phyloP scores from a whole-genome alignment of 2,113 vertebrate genomes.

The Gymnobelideus leadbeateri region DNA sequence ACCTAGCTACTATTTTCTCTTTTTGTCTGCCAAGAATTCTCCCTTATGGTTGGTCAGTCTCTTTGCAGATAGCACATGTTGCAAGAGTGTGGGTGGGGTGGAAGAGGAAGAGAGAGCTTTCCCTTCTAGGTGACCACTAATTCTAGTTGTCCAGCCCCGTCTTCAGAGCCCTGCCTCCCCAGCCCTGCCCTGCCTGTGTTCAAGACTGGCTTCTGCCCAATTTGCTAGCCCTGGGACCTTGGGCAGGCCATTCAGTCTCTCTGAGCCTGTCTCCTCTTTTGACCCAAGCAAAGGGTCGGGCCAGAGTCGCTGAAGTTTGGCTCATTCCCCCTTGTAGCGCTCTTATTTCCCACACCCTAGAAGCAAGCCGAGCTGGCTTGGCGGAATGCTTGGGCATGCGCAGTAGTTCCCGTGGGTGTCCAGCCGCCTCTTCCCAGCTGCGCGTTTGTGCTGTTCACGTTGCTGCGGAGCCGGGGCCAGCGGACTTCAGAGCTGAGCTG shows the following conservation, averaged over 20 bases:
- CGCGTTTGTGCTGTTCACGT: slow-evolving; percentile 45
- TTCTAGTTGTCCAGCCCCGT: too few species aligned
- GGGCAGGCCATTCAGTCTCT: background rate
- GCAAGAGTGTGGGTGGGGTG: background rate
- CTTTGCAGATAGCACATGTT: background rate
- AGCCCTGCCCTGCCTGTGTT: fast-evolving
- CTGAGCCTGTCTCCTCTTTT: background rate
- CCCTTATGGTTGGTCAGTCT: background rate
- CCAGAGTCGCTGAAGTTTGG: background rate
- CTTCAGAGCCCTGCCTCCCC: background rate
- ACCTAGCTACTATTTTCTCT: background rate
- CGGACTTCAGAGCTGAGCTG: background rate
- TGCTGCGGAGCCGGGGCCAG: background rate
- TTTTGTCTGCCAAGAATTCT: background rate
- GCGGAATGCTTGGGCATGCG: background rate
- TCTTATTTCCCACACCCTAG: background rate
- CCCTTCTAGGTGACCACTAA: background rate
- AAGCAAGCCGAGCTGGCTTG: background rate
- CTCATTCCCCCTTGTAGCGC: too few species aligned
- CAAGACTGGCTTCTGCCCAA: background rate
- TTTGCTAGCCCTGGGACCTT: background rate
- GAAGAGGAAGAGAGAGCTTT: background rate
- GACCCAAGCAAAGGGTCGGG: background rate
- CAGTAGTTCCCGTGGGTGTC: background rate
- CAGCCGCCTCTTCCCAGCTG: fast-evolving